phyloP scores from a whole-genome alignment of 1,140 invertebrate genomes.

The Nymphalis io region DNA sequence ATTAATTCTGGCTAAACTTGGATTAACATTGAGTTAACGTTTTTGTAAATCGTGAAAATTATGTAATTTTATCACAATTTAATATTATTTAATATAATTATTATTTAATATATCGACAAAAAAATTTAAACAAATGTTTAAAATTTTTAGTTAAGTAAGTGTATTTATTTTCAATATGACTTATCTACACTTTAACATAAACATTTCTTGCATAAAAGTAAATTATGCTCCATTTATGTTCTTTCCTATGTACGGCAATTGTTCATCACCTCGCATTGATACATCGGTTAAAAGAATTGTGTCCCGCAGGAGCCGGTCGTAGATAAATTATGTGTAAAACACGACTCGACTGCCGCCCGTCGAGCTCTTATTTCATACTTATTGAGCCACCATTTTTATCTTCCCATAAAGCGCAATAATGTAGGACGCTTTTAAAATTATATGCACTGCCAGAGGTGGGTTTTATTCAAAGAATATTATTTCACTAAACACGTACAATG shows the following conservation, averaged over 20 bases:
- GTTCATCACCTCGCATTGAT: slow-evolving; percentile 45
- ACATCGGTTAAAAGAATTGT: slow-evolving; percentile 49
- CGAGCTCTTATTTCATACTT: slow-evolving; percentile 65
- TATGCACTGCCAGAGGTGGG: slow-evolving; percentile 50
- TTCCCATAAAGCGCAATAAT: slow-evolving; percentile 62
- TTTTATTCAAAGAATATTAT: slow-evolving; percentile 46
- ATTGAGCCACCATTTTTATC: slow-evolving; percentile 67
- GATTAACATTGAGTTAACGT: too few relatives aligned
- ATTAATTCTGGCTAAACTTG: too few relatives aligned
- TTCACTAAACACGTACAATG: slow-evolving; percentile 31
- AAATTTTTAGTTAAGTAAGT: too few relatives aligned
- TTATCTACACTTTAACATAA: neutral
- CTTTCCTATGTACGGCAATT: slow-evolving; percentile 3
- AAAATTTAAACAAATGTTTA: too few relatives aligned
- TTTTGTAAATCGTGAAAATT: too few relatives aligned
- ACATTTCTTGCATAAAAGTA: too few relatives aligned
- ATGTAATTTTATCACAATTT: too few relatives aligned
- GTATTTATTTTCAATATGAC: too few relatives aligned
- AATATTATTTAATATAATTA: too few relatives aligned
- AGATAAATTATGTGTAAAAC: slow-evolving; percentile 59
- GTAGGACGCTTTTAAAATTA: slow-evolving; percentile 66
- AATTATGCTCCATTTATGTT: neutral
- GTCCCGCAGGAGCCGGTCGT: slow-evolving; percentile 41
- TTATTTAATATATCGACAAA: too few relatives aligned
- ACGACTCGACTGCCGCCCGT: slow-evolving; percentile 37